Evolutionary conservation across 1,140 invertebrate genomes (phyloP), one percentile per base, ranked within the genome.

Genomic region (Temnothorax longispinosus): DNA sequence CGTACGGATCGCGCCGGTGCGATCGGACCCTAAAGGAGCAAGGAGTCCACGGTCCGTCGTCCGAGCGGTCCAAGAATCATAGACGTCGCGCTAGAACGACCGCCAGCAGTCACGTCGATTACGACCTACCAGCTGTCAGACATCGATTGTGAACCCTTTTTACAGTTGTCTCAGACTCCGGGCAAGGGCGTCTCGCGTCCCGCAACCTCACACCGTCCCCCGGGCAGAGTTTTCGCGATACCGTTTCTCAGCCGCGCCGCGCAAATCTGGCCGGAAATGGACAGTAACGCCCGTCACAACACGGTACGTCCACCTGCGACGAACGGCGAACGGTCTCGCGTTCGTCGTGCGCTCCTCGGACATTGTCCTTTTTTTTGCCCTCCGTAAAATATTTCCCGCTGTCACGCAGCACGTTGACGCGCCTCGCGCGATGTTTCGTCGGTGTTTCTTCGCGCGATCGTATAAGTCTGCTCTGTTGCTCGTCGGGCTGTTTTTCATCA

Each of bases 111-210:
- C 85, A 92, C 91, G 90, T 84, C 44, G 62, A 60, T 69, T 86
- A 67, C 80, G 87, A 64, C 56, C 87, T 90, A 89, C 89, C 93
- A 93, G 90, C 93, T 94, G 92, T 94, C 93, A 94, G 90, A 77
- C 93, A 93, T 94, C 90, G 92, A 93, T 94, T 93, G 87, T 90
- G 81, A 82, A 72, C 85, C 91, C 65, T 86, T 87, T 90, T 91
- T 81, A 58, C 58, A 74, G 21, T 8, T 52, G 21, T 50, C 41
- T 90, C 84, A 52, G 71, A 65, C 21, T 32, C 65, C 65, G 77
- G 88, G 69, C 67, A 50, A 50, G 65, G 74, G 62, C 64, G 7
- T 87, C 80, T 72, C 44, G 8, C 60, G 88, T 84, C n/a, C 27
- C 18, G n/a, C 44, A 84, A 77, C 50, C 74, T 78, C 64, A 69